phyloP scores from a whole-genome alignment of 2,797 vertebrate species.

The Mycteria americana region DNA sequence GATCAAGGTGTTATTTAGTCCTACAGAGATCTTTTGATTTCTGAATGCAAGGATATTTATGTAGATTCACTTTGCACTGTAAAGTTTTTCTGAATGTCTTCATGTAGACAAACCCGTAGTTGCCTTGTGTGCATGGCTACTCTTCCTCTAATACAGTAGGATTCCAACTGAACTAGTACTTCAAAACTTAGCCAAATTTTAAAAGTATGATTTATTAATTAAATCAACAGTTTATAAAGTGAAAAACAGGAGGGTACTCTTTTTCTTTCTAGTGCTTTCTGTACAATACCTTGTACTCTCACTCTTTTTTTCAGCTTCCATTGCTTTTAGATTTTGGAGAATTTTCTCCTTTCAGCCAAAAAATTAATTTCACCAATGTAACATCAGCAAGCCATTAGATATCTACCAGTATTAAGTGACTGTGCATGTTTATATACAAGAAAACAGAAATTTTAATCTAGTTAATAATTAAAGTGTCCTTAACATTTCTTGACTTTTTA shows the following conservation, averaged over 20 bases:
- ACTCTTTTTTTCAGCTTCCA: background rate
- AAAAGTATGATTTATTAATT: background rate
- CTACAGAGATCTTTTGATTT: background rate
- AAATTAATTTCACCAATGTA: background rate
- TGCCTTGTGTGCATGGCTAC: background rate
- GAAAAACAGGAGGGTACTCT: background rate
- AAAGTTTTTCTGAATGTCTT: background rate
- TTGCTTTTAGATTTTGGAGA: background rate
- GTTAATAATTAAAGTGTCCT: conserved; percentile 21
- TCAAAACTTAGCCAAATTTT: background rate
- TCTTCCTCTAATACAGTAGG: background rate
- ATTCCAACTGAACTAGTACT: background rate
- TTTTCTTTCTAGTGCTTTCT: background rate
- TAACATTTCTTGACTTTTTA: conserved; percentile 28
- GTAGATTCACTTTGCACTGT: background rate
- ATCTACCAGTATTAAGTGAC: background rate
- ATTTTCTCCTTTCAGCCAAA: background rate
- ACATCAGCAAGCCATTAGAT: background rate
- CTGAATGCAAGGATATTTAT: background rate
- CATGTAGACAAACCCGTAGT: background rate
- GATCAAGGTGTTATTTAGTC: background rate
- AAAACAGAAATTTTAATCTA: conserved; percentile 21
- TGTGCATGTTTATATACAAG: background rate
- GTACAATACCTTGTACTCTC: background rate
- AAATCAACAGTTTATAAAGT: background rate